Evolutionary conservation across 2,888 invertebrate species (phyloP).

Genomic region (Strigamia maritima): DNA sequence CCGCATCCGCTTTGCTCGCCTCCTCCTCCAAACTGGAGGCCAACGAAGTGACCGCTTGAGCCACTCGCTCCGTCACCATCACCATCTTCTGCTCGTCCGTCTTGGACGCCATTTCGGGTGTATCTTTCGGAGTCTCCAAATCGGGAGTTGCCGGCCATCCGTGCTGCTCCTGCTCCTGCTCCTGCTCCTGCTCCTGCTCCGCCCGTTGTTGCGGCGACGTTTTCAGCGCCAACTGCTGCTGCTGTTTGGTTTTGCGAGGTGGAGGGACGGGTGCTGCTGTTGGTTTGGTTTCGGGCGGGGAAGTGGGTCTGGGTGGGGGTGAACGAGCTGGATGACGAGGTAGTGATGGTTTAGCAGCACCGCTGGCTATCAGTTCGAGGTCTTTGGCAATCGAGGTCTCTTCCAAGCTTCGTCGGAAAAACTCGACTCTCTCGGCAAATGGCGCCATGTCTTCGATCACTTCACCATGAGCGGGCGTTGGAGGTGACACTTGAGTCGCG

Average conservation of each 20-base stretch:
- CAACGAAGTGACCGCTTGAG: constrained; percentile 42
- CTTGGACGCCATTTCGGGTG: constrained; percentile 42
- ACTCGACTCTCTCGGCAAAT: constrained; percentile 45
- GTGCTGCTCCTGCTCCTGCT: neutral
- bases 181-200: too few relatives aligned
- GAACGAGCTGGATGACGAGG: constrained; percentile 13
- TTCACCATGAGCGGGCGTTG: constrained; percentile 47
- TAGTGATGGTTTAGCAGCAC: neutral
- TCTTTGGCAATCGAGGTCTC: constrained; percentile 36
- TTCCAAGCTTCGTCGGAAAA: constrained; percentile 37
- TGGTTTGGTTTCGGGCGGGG: neutral
- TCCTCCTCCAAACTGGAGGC: constrained; percentile 42
- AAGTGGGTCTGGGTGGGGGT: constrained; percentile 6
- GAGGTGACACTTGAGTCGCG: constrained; percentile 57
- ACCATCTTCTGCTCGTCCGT: constrained; percentile 43
- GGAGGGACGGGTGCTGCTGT: constrained; percentile 15
- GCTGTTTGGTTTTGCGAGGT: constrained; percentile 39
- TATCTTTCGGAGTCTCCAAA: constrained; percentile 43
- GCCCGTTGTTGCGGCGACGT: constrained; percentile 43
- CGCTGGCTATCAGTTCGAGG: neutral
- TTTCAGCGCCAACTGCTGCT: constrained; percentile 41
- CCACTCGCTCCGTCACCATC: constrained; percentile 43
- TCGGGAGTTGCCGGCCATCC: constrained; percentile 41
- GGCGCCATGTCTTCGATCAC: constrained; percentile 59
- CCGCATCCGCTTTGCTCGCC: constrained; percentile 38